Evolutionary conservation across 2,113 vertebrate genomes (phyloP).

Genomic region (Gymnarchus niloticus): DNA sequence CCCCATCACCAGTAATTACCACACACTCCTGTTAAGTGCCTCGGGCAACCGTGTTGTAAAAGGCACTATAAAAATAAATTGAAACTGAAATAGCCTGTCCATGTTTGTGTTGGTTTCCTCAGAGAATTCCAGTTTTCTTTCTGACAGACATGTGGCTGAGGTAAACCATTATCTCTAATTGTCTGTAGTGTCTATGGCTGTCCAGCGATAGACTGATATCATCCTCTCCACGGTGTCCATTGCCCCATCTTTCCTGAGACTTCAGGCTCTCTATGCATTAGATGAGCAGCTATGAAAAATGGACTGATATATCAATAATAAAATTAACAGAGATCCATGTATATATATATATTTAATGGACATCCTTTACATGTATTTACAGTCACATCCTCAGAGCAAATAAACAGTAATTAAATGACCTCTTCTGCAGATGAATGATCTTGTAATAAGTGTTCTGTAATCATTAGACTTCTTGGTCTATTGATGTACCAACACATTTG

Average conservation of each 20-base stretch:
- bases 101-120: not conserved
- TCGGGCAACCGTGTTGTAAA: too few relatives aligned
- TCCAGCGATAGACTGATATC: not conserved
- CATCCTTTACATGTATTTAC: not conserved
- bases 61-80: too few relatives aligned
- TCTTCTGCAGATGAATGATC: not conserved
- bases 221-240: not conserved
- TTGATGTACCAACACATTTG: not conserved
- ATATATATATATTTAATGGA: not conserved
- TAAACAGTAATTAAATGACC: not conserved
- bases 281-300: not conserved
- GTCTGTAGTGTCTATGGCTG: not conserved
- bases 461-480: not conserved
- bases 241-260: not conserved
- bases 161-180: not conserved
- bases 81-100: not conserved
- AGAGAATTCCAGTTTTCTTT: not conserved
- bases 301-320: not conserved
- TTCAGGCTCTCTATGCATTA: not conserved
- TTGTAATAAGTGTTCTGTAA: not conserved
- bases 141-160: not conserved
- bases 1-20: too few relatives aligned
- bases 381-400: not conserved
- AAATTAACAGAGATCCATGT: not conserved
- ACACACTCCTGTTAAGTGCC: too few relatives aligned